Evolutionary conservation across 2,113 vertebrate species (phyloP).

Genomic region (Oxygymnocypris stewartii): DNA sequence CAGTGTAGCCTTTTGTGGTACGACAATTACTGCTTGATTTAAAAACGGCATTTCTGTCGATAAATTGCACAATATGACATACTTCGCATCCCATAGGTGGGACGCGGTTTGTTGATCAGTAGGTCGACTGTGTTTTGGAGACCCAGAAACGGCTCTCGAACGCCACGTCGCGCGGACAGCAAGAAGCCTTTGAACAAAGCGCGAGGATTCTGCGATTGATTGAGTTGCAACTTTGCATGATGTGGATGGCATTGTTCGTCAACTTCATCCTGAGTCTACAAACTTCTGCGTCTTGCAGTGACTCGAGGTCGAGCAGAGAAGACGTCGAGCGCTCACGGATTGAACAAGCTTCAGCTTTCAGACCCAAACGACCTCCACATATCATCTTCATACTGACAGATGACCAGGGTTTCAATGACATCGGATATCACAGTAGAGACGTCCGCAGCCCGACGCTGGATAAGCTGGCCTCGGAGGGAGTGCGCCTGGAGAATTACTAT

Average conservation of each 20-base stretch:
- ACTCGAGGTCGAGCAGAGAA: constrained; percentile 73
- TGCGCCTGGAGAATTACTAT: constrained; percentile 97
- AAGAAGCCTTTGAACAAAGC: neutral
- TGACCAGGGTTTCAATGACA: constrained; percentile 94
- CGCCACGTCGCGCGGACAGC: neutral
- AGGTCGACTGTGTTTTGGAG: neutral
- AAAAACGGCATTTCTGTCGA: neutral
- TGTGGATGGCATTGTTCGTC: constrained; percentile 54
- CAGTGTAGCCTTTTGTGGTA: neutral
- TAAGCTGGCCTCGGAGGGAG: constrained; percentile 89
- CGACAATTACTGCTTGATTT: neutral
- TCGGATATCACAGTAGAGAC: constrained; percentile 92
- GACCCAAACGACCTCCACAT: constrained; percentile 80
- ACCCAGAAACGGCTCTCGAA: neutral
- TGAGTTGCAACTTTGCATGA: neutral
- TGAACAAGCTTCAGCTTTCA: constrained; percentile 52
- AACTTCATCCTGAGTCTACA: constrained; percentile 74
- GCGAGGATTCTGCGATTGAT: neutral
- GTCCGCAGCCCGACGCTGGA: constrained; percentile 92
- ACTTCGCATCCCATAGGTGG: neutral
- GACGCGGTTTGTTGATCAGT: neutral
- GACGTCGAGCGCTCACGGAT: constrained; percentile 54
- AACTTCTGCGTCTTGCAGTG: constrained; percentile 75
- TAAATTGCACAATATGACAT: neutral
- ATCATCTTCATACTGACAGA: constrained; percentile 97